Evolutionary conservation across 2,888 invertebrate species (phyloP).

Genomic region (Polymixis lichenea): DNA sequence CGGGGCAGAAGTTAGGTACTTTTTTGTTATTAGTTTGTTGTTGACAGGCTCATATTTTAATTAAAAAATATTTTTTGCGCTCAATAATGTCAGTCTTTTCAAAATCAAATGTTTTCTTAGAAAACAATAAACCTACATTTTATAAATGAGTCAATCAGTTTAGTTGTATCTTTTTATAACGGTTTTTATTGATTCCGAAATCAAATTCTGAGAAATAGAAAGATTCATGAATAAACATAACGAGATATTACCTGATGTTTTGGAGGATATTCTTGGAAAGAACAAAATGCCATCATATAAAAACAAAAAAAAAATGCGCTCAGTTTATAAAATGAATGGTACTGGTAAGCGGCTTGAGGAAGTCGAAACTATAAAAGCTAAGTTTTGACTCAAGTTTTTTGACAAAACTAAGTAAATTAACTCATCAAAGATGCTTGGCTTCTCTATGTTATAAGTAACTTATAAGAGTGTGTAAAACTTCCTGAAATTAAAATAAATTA

Average conservation of each 20-base stretch:
- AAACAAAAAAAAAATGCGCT: neutral
- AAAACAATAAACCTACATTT: conserved; percentile 22
- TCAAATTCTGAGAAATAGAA: conserved; percentile 22
- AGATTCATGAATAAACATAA: conserved; percentile 26
- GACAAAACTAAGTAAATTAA: neutral
- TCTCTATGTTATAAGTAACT: neutral
- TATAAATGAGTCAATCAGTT: neutral
- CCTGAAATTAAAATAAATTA: too few relatives aligned
- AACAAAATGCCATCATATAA: neutral
- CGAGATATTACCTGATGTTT: neutral
- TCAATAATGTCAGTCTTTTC: neutral
- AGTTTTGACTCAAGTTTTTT: neutral
- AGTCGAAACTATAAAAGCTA: neutral
- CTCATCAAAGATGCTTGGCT: neutral
- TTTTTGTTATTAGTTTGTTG: neutral
- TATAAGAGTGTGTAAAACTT: neutral
- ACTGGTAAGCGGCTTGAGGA: neutral
- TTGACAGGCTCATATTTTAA: neutral
- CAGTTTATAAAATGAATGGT: neutral
- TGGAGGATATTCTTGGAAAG: conserved; percentile 17
- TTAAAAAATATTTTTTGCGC: neutral
- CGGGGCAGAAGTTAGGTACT: neutral
- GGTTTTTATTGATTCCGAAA: neutral
- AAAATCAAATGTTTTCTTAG: neutral
- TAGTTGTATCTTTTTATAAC: neutral